These are phyloP conservation scores for Temnothorax nylanderi DNA, from an alignment of 1,140 invertebrate species.

Conservation along the genomic window DNA sequence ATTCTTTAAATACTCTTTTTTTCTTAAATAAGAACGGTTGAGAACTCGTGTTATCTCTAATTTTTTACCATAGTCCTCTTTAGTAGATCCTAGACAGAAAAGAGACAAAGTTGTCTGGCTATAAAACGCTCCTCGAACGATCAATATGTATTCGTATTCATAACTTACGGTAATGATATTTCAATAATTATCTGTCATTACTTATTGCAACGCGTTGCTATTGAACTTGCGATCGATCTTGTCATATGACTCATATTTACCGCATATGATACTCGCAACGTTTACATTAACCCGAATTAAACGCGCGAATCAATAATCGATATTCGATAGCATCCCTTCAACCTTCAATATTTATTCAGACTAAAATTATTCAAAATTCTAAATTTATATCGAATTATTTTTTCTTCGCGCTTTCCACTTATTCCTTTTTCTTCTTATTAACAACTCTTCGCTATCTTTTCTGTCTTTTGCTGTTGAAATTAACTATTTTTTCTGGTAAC, in stretches of 20 bases:
- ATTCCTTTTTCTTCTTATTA: not conserved
- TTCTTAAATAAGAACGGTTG: not conserved
- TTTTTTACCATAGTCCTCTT: conserved; percentile 28
- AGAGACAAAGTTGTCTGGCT: not conserved
- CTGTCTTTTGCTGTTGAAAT: not conserved
- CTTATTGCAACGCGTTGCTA: not conserved
- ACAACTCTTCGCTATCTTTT: not conserved
- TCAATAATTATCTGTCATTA: conserved; percentile 45
- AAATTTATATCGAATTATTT: not conserved
- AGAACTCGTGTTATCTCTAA: not conserved
- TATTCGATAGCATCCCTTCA: not conserved
- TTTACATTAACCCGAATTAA: conserved; percentile 50
- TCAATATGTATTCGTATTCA: not conserved
- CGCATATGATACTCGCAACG: not conserved
- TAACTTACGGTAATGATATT: not conserved
- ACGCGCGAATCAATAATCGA: conserved; percentile 22
- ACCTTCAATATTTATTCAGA: conserved; percentile 26
- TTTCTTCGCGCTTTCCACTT: not conserved
- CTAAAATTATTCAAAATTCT: not conserved
- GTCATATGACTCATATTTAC: conserved; percentile 2
- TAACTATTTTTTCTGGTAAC: not conserved
- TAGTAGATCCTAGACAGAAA: conserved; percentile 23
- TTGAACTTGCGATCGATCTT: conserved; percentile 13
- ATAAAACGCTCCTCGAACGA: conserved; percentile 14
- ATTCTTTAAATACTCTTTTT: not conserved